Evolutionary conservation across 1,140 invertebrate genomes (phyloP), one percentile per base, ranked within the genome.

Genomic region (Drosophila teissieri): DNA sequence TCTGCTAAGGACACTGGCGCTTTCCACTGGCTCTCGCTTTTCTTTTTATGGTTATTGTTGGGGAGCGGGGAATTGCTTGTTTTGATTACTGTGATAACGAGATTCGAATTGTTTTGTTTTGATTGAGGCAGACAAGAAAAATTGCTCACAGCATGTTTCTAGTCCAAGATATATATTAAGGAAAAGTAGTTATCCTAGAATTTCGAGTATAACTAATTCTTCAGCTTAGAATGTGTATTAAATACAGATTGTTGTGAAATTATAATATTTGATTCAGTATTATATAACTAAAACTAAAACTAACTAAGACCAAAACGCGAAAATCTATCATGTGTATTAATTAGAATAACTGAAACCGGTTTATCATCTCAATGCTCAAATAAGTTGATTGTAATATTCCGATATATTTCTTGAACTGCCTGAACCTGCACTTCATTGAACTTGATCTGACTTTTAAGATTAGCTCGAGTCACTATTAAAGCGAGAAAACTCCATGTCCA

Each of bases 1-100:
- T 70, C n/a, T 7, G 7, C 24, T 31, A 49, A 65, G 22, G 48
- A 83, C 76, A 79, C 77, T 85, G 77, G 85, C 65, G 65, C 40
- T 79, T 79, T 84, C 64, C 57, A 70, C 75, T 69, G 62, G 69
- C 69, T 83, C 75, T 83, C 73, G 73, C 39, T 80, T 85, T 80
- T 53, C 61, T 49, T 64, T 53, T 68, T 75, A 58, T 68, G 54
- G 73, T 49, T 52, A 65, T 54, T 63, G 74, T 31, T 49, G 54
- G 39, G 56, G 64, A 45, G 57, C 45, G 19, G 62, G 49, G 61
- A 40, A 10, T 24, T 24, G 34, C 27, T 65, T 57, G 62, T 49
- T 57, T 56, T 52, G 36, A 39, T 69, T 40, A 24, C 36, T 39
- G 49, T 40, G 67, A 70, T 70, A 70, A 70, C 44, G 67, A 49